Evolutionary conservation across 2,888 invertebrate species (phyloP).

Genomic region (Metalampra italica): DNA sequence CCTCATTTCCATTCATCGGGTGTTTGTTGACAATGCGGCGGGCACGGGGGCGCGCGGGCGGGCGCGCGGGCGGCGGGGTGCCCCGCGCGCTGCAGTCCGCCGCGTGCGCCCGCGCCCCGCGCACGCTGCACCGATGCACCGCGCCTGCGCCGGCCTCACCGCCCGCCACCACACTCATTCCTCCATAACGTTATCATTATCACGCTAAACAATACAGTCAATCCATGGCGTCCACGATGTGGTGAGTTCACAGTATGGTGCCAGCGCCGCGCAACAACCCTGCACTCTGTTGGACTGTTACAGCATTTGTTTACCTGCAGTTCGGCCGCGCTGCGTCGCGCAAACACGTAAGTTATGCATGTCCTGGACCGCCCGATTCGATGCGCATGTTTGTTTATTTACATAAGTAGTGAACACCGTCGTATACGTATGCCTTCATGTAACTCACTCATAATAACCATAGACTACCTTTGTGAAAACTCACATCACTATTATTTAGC

Average conservation of each 20-base stretch:
- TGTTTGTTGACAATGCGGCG: constrained; percentile 65
- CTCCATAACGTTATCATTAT: no score
- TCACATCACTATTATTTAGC: no score
- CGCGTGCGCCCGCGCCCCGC: constrained; percentile 52
- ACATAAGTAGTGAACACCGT: constrained; percentile 31
- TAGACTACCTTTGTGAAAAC: background rate
- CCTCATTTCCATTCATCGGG: constrained; percentile 65
- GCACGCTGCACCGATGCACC: constrained; percentile 40
- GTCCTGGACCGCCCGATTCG: constrained; percentile 49
- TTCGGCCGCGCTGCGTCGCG: constrained; percentile 35
- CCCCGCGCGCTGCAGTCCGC: constrained; percentile 43
- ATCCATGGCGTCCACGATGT: no score
- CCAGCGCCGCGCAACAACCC: background rate
- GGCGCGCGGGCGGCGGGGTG: constrained; percentile 30
- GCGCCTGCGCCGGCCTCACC: constrained; percentile 29
- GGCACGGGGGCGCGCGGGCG: constrained; percentile 35
- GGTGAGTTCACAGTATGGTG: background rate
- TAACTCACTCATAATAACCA: background rate
- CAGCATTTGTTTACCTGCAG: constrained; percentile 46
- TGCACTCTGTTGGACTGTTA: constrained; percentile 38
- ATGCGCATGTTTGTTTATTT: constrained; percentile 56
- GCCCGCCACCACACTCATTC: background rate
- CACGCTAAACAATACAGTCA: no score
- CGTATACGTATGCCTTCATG: no score
- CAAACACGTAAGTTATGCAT: constrained; percentile 70